Evolutionary conservation across 2,797 vertebrate species (phyloP), one percentile per base, ranked within the genome.

Genomic region (Urophycis tenuis): DNA sequence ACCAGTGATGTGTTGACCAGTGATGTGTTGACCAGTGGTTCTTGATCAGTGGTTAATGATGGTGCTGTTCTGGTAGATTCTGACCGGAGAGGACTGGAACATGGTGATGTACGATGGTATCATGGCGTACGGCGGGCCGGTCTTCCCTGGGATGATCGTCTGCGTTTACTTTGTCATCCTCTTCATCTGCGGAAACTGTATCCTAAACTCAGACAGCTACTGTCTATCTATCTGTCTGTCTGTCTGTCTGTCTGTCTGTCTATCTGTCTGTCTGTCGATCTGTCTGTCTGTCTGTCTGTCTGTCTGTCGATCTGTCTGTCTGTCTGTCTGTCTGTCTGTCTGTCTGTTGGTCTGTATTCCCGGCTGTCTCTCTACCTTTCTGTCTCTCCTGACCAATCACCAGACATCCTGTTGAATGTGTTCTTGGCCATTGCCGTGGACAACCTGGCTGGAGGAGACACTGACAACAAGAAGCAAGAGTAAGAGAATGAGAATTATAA

Each of bases 391-490:
- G 53, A 60, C 22, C 53, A n/a, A n/a, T n/a, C 67, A 30, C 12
- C 92, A 99, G 96, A 99, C 92, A 99, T 98, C 88, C 91, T 99
- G 84, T 91, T 99, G 79, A 99, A 99, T 71, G 97, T 99, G 79
- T 98, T 98, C 92, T 95, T 99, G 95, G 97, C 97, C 88, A 99
- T 98, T 79, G 96, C 96, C 49, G 97, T 99, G 88, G 97, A 99
- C 91, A 99, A 99, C 90, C 91, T 99, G 89, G 97, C 97, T 1
- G 95, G 96, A 88, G 96, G 95, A 15, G 96, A 98, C 74, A 94
- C 95, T 82, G 93, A 94, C 80, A 5, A 73, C 30, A 80, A 93
- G 92, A 2, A 83, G 90, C 78, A 90, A 88, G 85, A 82, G 96
- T 93, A 60, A 41, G 2, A 41, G 39, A 41, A 41, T 12, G 4